Evolutionary conservation across 2,113 vertebrate species (phyloP).

Genomic region (Bubo scandiacus): DNA sequence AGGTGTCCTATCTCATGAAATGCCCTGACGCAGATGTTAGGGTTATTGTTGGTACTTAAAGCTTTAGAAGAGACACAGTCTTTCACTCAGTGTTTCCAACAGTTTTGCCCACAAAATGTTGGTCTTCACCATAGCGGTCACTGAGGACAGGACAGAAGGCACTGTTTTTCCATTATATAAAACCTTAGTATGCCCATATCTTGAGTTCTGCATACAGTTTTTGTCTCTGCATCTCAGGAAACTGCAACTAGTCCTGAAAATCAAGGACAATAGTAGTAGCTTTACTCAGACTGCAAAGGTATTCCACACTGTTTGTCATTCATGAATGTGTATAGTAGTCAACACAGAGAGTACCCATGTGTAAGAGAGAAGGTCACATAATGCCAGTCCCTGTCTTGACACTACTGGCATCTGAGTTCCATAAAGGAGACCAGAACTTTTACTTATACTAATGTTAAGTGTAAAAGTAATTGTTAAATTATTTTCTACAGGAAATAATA

Average conservation of each 20-base stretch:
- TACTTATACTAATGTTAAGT: not conserved
- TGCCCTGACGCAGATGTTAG: not conserved
- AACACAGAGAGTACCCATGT: not conserved
- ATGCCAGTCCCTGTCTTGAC: not conserved
- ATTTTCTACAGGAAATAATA: not conserved
- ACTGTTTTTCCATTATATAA: not conserved
- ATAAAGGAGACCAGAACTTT: not conserved
- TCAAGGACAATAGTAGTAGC: not conserved
- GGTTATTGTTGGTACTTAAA: not conserved
- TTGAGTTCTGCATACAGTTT: not conserved
- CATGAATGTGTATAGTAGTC: not conserved
- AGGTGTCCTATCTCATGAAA: not conserved
- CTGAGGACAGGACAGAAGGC: not conserved
- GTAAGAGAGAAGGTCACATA: not conserved
- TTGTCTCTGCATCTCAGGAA: not conserved
- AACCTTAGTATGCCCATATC: not conserved
- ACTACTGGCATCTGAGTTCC: not conserved
- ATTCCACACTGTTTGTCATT: not conserved
- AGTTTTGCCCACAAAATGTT: not conserved
- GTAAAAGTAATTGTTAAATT: not conserved
- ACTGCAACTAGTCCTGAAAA: not conserved
- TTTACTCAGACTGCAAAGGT: not conserved
- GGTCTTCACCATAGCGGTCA: not conserved
- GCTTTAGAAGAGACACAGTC: not conserved
- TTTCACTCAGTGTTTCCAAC: not conserved